Conservation (phyloP, 2,888 invertebrate genomes). For the Dendrolimus pini region DNA sequence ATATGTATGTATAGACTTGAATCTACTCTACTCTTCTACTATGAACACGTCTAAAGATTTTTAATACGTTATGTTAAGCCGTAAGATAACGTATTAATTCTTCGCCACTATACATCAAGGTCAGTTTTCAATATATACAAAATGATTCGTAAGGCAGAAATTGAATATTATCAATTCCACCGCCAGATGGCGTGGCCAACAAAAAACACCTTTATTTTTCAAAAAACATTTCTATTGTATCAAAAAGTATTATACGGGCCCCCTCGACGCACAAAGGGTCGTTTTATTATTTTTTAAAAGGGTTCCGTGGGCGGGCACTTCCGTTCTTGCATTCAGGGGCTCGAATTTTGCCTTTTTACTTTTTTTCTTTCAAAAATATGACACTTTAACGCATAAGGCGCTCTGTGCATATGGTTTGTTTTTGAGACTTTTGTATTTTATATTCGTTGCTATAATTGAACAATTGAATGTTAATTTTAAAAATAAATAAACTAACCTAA, state of each 20-base stretch:
- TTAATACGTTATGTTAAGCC: too few relatives aligned
- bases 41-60: too few relatives aligned
- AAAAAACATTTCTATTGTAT: slow-evolving; percentile 21
- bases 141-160: neutral
- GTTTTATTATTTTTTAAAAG: slow-evolving; percentile 46
- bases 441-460: too few relatives aligned
- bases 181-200: slow-evolving; percentile 20
- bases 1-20: too few relatives aligned
- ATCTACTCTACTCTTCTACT: too few relatives aligned
- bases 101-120: too few relatives aligned
- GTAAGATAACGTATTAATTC: too few relatives aligned
- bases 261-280: slow-evolving; percentile 17
- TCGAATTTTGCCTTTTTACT: slow-evolving; percentile 19
- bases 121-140: neutral
- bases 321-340: slow-evolving; percentile 26
- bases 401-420: slow-evolving; percentile 14
- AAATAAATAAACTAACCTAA: too few relatives aligned
- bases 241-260: slow-evolving; percentile 19
- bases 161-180: slow-evolving; percentile 1
- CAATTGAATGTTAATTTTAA: too few relatives aligned
- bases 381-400: slow-evolving; percentile 26
- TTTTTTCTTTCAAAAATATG: slow-evolving; percentile 29
- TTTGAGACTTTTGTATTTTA: slow-evolving; percentile 4
- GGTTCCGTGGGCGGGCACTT: slow-evolving; percentile 36
- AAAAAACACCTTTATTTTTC: slow-evolving; percentile 14